phyloP scores from a whole-genome alignment of 1,140 invertebrate genomes.

The Cataglyphis hispanica region DNA sequence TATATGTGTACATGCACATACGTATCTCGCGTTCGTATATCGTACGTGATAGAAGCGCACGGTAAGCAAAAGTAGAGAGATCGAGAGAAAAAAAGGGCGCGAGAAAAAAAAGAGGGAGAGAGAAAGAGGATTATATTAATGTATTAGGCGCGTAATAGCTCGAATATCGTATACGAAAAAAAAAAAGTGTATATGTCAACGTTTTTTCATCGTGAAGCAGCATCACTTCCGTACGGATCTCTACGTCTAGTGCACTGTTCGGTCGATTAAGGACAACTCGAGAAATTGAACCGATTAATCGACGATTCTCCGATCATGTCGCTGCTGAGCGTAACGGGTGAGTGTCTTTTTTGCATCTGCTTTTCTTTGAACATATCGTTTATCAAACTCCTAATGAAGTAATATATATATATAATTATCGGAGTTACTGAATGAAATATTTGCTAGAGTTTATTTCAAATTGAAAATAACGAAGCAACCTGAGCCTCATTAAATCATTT shows the following conservation, averaged over 20 bases:
- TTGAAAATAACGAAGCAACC: slow-evolving; percentile 6
- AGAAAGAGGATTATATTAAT: slow-evolving; percentile 62
- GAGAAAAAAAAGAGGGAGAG: background rate
- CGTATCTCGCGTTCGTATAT: slow-evolving; percentile 54
- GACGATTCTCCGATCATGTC: slow-evolving; percentile 78
- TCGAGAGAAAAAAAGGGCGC: background rate
- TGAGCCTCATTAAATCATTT: slow-evolving; percentile 2
- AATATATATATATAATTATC: background rate
- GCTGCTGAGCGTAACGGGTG: slow-evolving; percentile 82
- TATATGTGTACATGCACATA: slow-evolving; percentile 41
- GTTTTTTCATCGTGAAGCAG: slow-evolving; percentile 67
- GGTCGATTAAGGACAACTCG: slow-evolving; percentile 68
- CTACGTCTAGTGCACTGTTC: slow-evolving; percentile 66
- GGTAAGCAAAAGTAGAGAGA: slow-evolving; percentile 45
- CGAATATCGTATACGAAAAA: slow-evolving; percentile 63
- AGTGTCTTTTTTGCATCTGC: slow-evolving; percentile 52
- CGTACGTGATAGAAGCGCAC: slow-evolving; percentile 56
- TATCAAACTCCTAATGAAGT: background rate
- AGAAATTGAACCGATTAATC: slow-evolving; percentile 63
- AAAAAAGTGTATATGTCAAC: slow-evolving; percentile 60
- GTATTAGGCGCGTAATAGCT: slow-evolving; percentile 17
- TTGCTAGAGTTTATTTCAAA: background rate
- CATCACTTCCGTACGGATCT: slow-evolving; percentile 66
- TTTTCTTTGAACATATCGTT: background rate
- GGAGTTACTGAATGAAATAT: background rate